Percentiles rank a stretch among this genome's conserved stretches.
Evolutionary conservation across 2,113 vertebrate species (phyloP).

Genomic region (Callaeas wilsoni): DNA sequence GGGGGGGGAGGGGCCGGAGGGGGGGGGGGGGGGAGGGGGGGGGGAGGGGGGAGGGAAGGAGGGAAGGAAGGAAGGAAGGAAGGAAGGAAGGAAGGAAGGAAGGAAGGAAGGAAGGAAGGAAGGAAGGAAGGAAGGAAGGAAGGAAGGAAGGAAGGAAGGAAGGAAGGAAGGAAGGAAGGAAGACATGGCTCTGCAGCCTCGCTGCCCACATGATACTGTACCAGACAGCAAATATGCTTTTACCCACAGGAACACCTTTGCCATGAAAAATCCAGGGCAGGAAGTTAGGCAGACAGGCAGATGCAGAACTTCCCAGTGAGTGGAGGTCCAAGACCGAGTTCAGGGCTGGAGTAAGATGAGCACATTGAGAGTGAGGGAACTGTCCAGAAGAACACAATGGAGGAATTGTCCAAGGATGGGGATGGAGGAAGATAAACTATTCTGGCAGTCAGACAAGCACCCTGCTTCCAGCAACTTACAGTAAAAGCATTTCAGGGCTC

Average conservation of each 20-base stretch:
- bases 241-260: background rate
- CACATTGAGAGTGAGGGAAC: background rate
- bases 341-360: fast-evolving
- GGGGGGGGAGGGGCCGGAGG: too few relatives aligned
- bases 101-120: background rate
- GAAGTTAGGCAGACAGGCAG: background rate
- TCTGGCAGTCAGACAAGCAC: background rate
- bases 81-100: too few relatives aligned
- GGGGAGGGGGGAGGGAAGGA: background rate
- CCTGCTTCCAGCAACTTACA: background rate
- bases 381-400: background rate
- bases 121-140: background rate
- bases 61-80: background rate
- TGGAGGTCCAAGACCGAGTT: fast-evolving
- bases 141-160: background rate
- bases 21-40: too few relatives aligned
- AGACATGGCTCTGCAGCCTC: background rate
- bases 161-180: background rate
- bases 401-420: background rate
- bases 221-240: fast-evolving
- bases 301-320: background rate
- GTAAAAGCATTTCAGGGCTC: background rate
- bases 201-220: fast-evolving
- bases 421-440: background rate
- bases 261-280: background rate